Percentiles rank a stretch among this genome's conserved stretches.
Evolutionary conservation across 2,888 invertebrate genomes (phyloP).

Genomic region (Ethmia dodecea): DNA sequence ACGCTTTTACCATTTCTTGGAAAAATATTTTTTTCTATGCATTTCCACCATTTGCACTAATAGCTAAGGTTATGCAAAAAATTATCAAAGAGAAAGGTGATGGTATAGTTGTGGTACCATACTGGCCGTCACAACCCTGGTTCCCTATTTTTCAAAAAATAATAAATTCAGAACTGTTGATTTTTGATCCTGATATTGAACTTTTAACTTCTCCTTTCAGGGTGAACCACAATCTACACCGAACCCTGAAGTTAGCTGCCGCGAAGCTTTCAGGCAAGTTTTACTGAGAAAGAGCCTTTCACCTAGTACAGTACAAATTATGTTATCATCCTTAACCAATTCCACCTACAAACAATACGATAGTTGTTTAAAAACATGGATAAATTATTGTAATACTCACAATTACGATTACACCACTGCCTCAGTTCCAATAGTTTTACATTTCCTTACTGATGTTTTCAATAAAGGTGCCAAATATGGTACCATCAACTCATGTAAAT

Average conservation of each 20-base stretch:
- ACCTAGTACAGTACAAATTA: not conserved
- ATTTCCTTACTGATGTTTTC: not conserved
- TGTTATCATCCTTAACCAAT: not conserved
- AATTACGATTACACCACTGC: not conserved
- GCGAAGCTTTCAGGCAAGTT: slow-evolving; percentile 1
- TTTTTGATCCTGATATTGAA: not conserved
- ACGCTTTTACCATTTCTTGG: not conserved
- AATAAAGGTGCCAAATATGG: not conserved
- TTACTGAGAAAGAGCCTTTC: not conserved
- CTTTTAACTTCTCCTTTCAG: not conserved
- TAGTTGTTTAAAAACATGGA: not conserved
- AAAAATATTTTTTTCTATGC: slow-evolving; percentile 12
- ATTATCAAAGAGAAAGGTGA: slow-evolving; percentile 6
- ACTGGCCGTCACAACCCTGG: slow-evolving; percentile 13
- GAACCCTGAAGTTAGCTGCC: not conserved
- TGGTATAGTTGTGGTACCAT: slow-evolving; percentile 14
- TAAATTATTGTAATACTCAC: slow-evolving; percentile 1
- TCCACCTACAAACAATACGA: slow-evolving; percentile 1
- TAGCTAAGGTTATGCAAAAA: slow-evolving; percentile 13
- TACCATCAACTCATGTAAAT: not conserved
- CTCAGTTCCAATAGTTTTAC: not conserved
- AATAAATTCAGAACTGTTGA: not conserved
- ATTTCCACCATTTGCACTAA: slow-evolving; percentile 16
- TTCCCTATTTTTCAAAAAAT: slow-evolving; percentile 2
- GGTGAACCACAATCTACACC: not conserved